A percentile compares a stretch with the other conserved stretches of the same genome.
Evolutionary conservation across 2,888 invertebrate species (phyloP).

Genomic region (Anticlea derivata): DNA sequence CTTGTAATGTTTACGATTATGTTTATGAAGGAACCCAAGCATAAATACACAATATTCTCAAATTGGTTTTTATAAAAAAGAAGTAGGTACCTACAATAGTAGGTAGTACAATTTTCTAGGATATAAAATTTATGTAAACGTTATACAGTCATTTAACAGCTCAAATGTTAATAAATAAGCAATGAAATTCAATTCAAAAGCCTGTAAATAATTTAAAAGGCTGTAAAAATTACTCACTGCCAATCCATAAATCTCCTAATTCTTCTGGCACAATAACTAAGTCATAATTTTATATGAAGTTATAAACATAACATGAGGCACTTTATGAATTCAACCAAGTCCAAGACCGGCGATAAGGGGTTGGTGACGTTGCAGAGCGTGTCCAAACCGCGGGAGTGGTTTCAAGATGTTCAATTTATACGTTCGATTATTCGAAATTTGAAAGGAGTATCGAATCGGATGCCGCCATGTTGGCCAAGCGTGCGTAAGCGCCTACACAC

Average conservation of each 20-base stretch:
- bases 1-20: conserved; percentile 2
- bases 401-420: conserved; percentile 52
- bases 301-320: conserved; percentile 64
- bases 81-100: too few species aligned
- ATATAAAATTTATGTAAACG: conserved; percentile 7
- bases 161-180: conserved; percentile 28
- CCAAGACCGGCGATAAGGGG: conserved; percentile 55
- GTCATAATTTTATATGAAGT: conserved; percentile 63
- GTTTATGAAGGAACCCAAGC: conserved; percentile 1
- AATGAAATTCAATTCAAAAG: conserved; percentile 27
- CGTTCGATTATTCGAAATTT: conserved; percentile 53
- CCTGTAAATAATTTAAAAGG: conserved; percentile 41
- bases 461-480: conserved; percentile 75
- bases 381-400: conserved; percentile 14
- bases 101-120: not conserved
- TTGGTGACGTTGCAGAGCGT: conserved; percentile 20
- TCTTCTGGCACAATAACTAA: conserved; percentile 64
- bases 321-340: conserved; percentile 64
- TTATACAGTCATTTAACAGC: conserved; percentile 10
- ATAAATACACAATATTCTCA: too few species aligned
- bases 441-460: conserved; percentile 56
- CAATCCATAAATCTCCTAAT: conserved; percentile 64
- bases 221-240: conserved; percentile 65
- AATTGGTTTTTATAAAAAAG: too few species aligned
- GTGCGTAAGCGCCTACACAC: conserved; percentile 81